Evolutionary conservation across 2,888 invertebrate genomes (phyloP), one percentile per base, ranked within the genome.

Genomic region (Callyntrura sp.): DNA sequence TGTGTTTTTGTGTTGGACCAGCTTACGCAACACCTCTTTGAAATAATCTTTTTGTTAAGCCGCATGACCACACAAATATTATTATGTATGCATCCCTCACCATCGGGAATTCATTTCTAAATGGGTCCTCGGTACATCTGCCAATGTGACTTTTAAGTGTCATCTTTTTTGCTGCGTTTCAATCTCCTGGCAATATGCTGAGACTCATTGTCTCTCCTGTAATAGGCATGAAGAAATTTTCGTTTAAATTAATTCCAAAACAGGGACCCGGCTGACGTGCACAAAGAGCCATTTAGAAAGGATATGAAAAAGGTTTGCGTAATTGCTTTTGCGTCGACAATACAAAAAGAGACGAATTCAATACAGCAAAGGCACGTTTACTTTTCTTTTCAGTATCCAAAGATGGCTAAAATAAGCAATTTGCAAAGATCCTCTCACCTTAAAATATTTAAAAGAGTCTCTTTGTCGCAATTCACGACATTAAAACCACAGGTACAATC

Each of bases 51-150:
- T 70, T 70, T 28, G n/a, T 57, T 17, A 79, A 79, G 79, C 79
- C 79, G 79, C 57, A 35, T 79, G 79, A 35, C 79, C 79, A 79
- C 79, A 79, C 79, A 79, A 35, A 23, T 9, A 35, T 9, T n/a
- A 78, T 51, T 14, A 35, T 25, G 14, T 25, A 70, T 51, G 76
- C 51, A 45, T 35, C 70, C 9, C 9, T 48, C 17, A 43, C 48
- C 4, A 20, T 43, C 73, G 48, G 25, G n/a, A 9, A 78, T 78
- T 78, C 76, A 78, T 51, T 78, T 48, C 51, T 4, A 35, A 35
- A 78, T 55, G 51, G 23, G 55, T 9, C 51, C 45, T 62, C 9
- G 8, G 1, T 57, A 70, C 48, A 48, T 73, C 73, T 73, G 73
- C 73, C 48, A 23, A 48, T 48, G 12, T 8, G 51, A 17, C 5